Conservation (phyloP, 2,113 vertebrate genomes). For the Sakesphorus luctuosus region DNA sequence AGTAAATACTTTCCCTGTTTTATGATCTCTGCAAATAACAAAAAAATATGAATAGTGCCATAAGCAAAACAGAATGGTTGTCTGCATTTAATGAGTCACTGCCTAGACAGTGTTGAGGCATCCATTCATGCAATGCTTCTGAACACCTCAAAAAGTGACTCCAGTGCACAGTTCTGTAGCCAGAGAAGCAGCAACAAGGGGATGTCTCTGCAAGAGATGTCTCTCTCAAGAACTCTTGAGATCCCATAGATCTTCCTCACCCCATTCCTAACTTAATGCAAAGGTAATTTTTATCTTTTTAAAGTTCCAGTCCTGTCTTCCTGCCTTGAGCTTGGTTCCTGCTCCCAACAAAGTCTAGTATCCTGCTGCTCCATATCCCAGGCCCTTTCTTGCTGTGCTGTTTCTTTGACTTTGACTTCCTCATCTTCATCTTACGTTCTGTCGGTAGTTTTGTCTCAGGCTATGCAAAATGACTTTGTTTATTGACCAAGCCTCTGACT, state of each 20-base stretch:
- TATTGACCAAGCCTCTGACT: neutral
- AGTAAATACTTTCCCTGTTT: neutral
- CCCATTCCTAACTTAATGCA: neutral
- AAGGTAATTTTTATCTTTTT: neutral
- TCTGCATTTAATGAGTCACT: neutral
- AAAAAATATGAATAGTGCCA: neutral
- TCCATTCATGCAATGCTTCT: neutral
- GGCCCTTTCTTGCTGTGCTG: neutral
- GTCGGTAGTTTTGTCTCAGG: neutral
- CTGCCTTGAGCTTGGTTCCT: neutral
- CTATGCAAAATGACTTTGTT: neutral
- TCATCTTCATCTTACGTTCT: neutral
- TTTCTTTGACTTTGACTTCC: neutral
- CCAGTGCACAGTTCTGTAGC: fast-evolving
- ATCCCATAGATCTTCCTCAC: neutral
- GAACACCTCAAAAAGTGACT: neutral
- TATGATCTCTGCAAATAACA: neutral
- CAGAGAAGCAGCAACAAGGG: neutral
- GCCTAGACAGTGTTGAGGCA: neutral
- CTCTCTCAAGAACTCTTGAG: neutral
- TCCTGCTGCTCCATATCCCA: neutral
- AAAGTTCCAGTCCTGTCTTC: neutral
- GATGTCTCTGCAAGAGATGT: neutral
- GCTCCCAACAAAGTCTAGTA: neutral
- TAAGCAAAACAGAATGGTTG: neutral